phyloP scores from a whole-genome alignment of 2,888 invertebrate genomes.

The Agrilus biguttatus region DNA sequence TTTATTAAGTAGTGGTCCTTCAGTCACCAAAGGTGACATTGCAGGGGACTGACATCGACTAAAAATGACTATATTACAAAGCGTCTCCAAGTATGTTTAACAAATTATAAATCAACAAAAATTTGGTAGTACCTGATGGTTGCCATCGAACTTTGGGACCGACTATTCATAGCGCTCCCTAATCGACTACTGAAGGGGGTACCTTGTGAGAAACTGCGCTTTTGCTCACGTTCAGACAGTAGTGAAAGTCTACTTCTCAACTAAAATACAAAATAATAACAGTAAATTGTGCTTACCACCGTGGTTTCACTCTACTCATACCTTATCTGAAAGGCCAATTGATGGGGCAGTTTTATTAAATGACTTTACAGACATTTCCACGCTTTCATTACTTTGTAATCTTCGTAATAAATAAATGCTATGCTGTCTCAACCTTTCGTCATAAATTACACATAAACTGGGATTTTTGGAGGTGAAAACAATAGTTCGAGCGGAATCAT shows the following conservation, averaged over 20 bases:
- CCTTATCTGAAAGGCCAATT: constrained; percentile 18
- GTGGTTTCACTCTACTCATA: constrained; percentile 3
- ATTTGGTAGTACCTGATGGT: constrained; percentile 30
- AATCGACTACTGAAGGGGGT: constrained; percentile 22
- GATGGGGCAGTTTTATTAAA: constrained; percentile 14
- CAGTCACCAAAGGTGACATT: constrained; percentile 17
- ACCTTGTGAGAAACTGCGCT: constrained; percentile 12
- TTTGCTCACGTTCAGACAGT: constrained; percentile 19
- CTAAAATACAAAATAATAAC: constrained; percentile 11
- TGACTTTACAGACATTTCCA: constrained; percentile 19
- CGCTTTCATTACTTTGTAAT: constrained; percentile 53
- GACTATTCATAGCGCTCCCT: constrained; percentile 11
- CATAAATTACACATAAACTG: constrained; percentile 70
- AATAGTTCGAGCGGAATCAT: constrained; percentile 40
- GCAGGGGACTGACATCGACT: constrained; percentile 38
- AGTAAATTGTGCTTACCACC: neutral
- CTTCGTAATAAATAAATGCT: constrained; percentile 70
- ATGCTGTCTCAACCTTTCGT: constrained; percentile 61
- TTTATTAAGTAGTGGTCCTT: constrained; percentile 20
- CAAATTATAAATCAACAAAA: constrained; percentile 14
- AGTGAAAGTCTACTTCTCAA: constrained; percentile 23
- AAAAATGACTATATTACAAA: constrained; percentile 8
- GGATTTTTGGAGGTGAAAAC: constrained; percentile 65
- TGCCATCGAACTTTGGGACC: constrained; percentile 37
- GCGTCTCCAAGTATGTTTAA: constrained; percentile 2